Evolutionary conservation across 2,888 invertebrate species (phyloP), one percentile per base, ranked within the genome.

Genomic region (Branchipolynoe longqiensis): DNA sequence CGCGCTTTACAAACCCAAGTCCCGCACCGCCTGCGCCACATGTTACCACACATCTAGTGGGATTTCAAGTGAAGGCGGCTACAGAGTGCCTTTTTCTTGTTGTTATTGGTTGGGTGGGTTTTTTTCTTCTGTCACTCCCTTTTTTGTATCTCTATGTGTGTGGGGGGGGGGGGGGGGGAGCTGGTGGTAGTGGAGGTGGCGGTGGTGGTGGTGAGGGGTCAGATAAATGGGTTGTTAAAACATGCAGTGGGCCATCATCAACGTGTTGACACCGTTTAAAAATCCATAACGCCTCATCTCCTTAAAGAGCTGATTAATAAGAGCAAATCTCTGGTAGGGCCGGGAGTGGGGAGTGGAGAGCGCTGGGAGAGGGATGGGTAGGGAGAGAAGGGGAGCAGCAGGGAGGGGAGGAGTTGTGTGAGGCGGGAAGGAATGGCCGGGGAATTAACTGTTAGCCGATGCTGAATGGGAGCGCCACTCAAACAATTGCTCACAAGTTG

Each of bases 401-500:
- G n/a, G n/a, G n/a, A n/a, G n/a, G n/a, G n/a, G n/a, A n/a, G n/a
- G n/a, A n/a, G n/a, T n/a, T n/a, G n/a, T n/a, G n/a, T n/a, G n/a
- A n/a, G n/a, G n/a, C n/a, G n/a, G n/a, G n/a, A n/a, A n/a, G n/a
- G n/a, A n/a, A n/a, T n/a, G n/a, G 33, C 69, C 18, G 69, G 38
- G 41, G 54, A 78, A 78, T 78, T 78, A 78, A 78, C 48, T n/a
- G n/a, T n/a, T n/a, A n/a, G n/a, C n/a, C n/a, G n/a, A n/a, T n/a
- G n/a, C n/a, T n/a, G n/a, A n/a, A n/a, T n/a, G n/a, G n/a, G n/a
- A n/a, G 28, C 54, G 78, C 78, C 78, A 78, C 78, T 78, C 78
- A 78, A 78, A 78, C 78, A 78, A 78, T 78, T 78, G 78, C 48
- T n/a, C n/a, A n/a, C n/a, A n/a, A n/a, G n/a, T n/a, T n/a, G n/a